phyloP scores from a whole-genome alignment of 2,113 vertebrate species.

The Heterotilapia buettikoferi region DNA sequence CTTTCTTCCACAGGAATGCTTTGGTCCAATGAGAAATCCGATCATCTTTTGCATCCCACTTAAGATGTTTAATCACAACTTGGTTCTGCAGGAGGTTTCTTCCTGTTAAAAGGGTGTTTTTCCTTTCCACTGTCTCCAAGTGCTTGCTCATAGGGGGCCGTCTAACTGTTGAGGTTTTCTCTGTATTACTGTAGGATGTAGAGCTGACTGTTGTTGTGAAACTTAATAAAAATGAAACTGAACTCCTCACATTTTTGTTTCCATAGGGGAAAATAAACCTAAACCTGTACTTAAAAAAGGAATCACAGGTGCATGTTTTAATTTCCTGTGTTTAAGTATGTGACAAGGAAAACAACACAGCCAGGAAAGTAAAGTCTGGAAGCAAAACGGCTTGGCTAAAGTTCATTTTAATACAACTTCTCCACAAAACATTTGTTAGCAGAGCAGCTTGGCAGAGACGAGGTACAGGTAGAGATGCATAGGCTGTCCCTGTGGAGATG shows the following conservation, averaged over 20 bases:
- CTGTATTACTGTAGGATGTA: not conserved
- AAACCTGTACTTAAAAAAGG: accelerated
- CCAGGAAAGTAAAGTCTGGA: not conserved
- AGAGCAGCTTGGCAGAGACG: not conserved
- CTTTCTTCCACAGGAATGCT: not conserved
- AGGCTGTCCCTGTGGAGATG: not conserved
- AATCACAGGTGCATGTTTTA: not conserved
- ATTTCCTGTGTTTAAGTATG: not conserved
- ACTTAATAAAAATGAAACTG: not conserved
- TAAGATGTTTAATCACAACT: not conserved
- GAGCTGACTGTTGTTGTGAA: not conserved
- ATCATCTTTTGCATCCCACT: accelerated
- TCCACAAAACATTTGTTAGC: not conserved
- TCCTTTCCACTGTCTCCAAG: not conserved
- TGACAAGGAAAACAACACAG: not conserved
- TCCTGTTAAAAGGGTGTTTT: not conserved
- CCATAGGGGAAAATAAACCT: not conserved
- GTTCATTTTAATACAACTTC: not conserved
- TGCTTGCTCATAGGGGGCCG: accelerated
- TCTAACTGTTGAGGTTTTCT: not conserved
- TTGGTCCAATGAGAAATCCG: not conserved
- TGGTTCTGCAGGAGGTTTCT: not conserved
- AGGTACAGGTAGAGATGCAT: not conserved
- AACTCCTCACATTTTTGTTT: not conserved
- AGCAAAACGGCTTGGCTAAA: not conserved